Evolutionary conservation across 2,113 vertebrate genomes (phyloP).

Genomic region (Baryphthengus martii): DNA sequence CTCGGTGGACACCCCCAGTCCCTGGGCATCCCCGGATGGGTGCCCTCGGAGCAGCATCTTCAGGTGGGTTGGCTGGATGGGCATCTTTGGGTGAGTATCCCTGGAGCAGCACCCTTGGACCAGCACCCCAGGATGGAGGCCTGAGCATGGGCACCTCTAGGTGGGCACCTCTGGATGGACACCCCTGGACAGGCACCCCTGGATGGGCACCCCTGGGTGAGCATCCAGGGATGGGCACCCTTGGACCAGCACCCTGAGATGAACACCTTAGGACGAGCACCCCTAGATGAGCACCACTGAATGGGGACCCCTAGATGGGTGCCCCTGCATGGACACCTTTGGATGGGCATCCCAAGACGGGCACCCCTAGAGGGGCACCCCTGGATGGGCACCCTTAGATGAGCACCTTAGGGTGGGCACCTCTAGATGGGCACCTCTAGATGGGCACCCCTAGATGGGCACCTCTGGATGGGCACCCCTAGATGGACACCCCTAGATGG

Average conservation of each 20-base stretch:
- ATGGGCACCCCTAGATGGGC: rapidly evolving
- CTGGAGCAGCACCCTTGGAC: neutral
- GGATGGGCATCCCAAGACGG: no score
- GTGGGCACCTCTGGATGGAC: rapidly evolving
- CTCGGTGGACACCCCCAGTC: neutral
- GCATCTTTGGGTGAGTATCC: neutral
- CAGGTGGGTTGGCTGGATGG: neutral
- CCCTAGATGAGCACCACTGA: rapidly evolving
- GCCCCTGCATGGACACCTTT: neutral
- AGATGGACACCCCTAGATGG: rapidly evolving
- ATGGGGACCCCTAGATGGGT: rapidly evolving
- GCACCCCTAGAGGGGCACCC: rapidly evolving
- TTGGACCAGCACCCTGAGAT: no score
- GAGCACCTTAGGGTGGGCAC: rapidly evolving
- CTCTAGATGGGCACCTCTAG: rapidly evolving
- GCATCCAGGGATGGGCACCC: rapidly evolving
- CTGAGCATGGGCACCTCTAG: rapidly evolving
- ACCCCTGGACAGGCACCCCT: no score
- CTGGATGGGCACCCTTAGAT: rapidly evolving
- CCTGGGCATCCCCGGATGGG: neutral
- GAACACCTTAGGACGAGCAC: rapidly evolving
- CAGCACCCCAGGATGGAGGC: no score
- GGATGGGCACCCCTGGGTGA: rapidly evolving
- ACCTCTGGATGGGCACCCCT: neutral
- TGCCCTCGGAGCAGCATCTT: no score